phyloP scores from a whole-genome alignment of 2,113 vertebrate genomes.

The Opisthocomus hoazin region DNA sequence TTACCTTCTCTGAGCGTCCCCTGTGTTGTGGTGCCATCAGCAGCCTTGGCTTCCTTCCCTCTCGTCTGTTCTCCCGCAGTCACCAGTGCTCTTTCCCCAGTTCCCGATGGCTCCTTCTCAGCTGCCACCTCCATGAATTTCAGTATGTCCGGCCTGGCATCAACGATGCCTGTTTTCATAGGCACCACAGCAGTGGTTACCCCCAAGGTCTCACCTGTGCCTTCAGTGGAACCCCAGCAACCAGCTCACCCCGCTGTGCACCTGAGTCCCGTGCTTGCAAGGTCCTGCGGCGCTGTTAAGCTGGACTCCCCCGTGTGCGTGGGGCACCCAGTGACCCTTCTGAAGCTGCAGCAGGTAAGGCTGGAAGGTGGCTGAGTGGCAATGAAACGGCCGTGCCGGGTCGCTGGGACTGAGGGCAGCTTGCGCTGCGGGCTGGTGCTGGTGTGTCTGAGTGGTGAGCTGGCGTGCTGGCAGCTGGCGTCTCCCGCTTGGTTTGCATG shows the following conservation, averaged over 20 bases:
- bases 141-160: constrained; percentile 67
- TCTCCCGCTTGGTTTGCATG: background rate
- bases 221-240: constrained; percentile 33
- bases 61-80: constrained; percentile 73
- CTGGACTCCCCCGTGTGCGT: constrained; percentile 61
- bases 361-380: background rate
- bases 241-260: background rate
- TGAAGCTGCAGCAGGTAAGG: constrained; percentile 76
- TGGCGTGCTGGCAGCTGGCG: background rate
- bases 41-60: constrained; percentile 76
- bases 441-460: accelerated
- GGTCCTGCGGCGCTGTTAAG: constrained; percentile 9
- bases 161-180: constrained; percentile 72
- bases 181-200: constrained; percentile 58
- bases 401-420: background rate
- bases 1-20: constrained; percentile 79
- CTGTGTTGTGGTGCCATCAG: constrained; percentile 82
- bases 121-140: constrained; percentile 67
- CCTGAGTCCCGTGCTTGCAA: constrained; percentile 60
- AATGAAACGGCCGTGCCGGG: too few relatives aligned
- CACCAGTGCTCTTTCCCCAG: background rate
- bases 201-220: constrained; percentile 2
- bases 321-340: constrained; percentile 37
- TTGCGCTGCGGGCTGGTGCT: accelerated
- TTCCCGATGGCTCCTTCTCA: constrained; percentile 39